These are phyloP conservation scores for Eugnorisma glareosa DNA, from an alignment of 2,888 invertebrate genomes.

Conservation along the genomic window DNA sequence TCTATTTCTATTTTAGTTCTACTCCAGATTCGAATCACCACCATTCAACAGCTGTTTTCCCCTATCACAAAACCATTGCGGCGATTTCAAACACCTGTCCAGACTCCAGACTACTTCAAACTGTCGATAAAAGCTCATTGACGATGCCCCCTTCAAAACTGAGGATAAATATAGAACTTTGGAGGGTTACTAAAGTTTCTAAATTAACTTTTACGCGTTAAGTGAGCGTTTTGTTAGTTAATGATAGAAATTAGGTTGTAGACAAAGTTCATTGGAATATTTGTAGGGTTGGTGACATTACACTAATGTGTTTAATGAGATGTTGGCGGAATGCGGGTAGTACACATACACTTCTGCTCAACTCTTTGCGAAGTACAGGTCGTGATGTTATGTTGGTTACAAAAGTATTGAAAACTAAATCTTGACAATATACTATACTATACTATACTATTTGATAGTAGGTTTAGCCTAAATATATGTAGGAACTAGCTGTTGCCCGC, in stretches of 20 bases:
- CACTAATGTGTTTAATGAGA: neutral
- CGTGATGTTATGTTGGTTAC: neutral
- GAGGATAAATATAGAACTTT: conserved; percentile 37
- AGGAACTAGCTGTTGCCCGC: too few relatives aligned
- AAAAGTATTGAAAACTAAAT: neutral
- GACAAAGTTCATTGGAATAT: conserved; percentile 27
- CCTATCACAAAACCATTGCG: conserved; percentile 19
- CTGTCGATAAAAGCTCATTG: conserved; percentile 23
- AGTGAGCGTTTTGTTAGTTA: conserved; percentile 44
- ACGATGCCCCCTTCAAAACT: conserved; percentile 14
- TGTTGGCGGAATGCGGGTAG: neutral
- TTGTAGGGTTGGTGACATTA: conserved; percentile 11
- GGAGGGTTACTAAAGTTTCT: conserved; percentile 13
- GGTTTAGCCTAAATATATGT: too few relatives aligned
- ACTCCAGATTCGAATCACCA: neutral
- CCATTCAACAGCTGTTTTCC: neutral
- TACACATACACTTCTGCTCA: neutral
- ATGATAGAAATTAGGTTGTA: conserved; percentile 19
- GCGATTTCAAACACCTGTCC: conserved; percentile 36
- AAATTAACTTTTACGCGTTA: conserved; percentile 51
- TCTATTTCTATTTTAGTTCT: neutral
- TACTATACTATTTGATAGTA: neutral
- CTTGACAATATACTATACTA: too few relatives aligned
- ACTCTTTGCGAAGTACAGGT: neutral
- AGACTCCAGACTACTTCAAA: neutral